Base-by-base conservation (phyloP, 2,797 vertebrate species). In the Lates japonicus region DNA sequence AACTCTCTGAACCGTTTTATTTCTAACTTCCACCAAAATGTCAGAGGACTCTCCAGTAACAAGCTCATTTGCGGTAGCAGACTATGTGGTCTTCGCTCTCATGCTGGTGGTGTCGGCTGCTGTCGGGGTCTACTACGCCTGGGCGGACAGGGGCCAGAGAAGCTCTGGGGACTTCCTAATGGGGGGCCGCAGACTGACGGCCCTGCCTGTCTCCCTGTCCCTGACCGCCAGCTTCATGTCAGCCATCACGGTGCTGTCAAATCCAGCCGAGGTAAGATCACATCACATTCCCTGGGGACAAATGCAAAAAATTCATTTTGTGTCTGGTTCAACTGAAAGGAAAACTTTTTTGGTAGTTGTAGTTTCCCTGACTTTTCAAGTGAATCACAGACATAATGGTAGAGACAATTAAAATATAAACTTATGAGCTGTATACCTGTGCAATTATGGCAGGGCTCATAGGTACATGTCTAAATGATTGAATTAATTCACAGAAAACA, bases 221-320 rank as follows among this genome's bases (percentile, higher is more conserved):
- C 95, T 99, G 81, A 96, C 97, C 0, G 97, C 98, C 93, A 98
- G 97, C 93, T 99, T 99, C 92, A 98, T 99, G 97, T 99, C 98
- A 0, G 98, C 97, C 3, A 95, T 99, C 93, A 98, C 97, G 0
- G 94, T 99, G 74, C 94, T 99, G 87, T 97, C 97, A 70, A 97
- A 95, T 41, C 98, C 98, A 0, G 94, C 97, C 0, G 98, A 99
- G 92, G 93, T 94, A 82, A 85, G 83, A 13, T 17, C 6, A 60
- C 3, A 3, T 16, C 31, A 72, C 42, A 76, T 66, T 72, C 37
- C 39, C 4, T 29, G 20, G 14, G 3, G 5, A 48, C 22, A 46
- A 17, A 52, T n/a, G 0, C 1, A 4, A 22, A 57, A 54, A 70
- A 52, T 5, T 44, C 0, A 37, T 46, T 25, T 57, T 17, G 12